Conservation (phyloP, 1,140 invertebrate species). For the Theocolax elegans region DNA sequence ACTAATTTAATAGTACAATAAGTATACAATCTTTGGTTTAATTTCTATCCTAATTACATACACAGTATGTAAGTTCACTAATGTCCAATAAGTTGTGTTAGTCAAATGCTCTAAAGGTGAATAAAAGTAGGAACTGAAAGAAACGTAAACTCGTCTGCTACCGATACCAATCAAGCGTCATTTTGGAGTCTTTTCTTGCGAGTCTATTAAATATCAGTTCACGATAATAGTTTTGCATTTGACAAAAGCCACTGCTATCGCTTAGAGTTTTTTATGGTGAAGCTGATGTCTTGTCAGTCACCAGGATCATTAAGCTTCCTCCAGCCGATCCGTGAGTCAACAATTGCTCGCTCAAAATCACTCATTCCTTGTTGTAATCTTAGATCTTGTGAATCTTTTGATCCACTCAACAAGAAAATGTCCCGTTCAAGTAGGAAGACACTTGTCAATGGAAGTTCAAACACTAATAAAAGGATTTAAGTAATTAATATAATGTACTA, state of each 20-base stretch:
- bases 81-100: slow-evolving; percentile 20
- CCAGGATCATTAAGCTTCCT: slow-evolving; percentile 65
- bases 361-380: slow-evolving; percentile 59
- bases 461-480: slow-evolving; percentile 22
- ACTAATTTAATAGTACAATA: slow-evolving; percentile 18
- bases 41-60: slow-evolving; percentile 28
- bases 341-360: slow-evolving; percentile 57
- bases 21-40: slow-evolving; percentile 42
- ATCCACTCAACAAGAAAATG: slow-evolving; percentile 23
- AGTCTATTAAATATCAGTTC: slow-evolving; percentile 29
- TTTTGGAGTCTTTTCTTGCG: slow-evolving; percentile 52
- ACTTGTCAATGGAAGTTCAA: slow-evolving; percentile 22
- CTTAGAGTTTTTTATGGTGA: slow-evolving; percentile 50
- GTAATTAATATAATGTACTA: too few species aligned
- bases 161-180: slow-evolving; percentile 63
- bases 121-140: slow-evolving; percentile 35
- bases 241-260: slow-evolving; percentile 63
- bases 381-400: slow-evolving; percentile 22
- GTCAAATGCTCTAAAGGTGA: slow-evolving; percentile 36
- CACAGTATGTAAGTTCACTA: slow-evolving; percentile 32
- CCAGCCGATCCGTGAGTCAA: slow-evolving; percentile 63
- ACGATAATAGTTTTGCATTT: slow-evolving; percentile 49
- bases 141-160: slow-evolving; percentile 61
- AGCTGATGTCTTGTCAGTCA: slow-evolving; percentile 63
- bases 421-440: slow-evolving; percentile 12